Evolutionary conservation across 2,113 vertebrate species (phyloP).

Genomic region (Trematocara nigrifrons): DNA sequence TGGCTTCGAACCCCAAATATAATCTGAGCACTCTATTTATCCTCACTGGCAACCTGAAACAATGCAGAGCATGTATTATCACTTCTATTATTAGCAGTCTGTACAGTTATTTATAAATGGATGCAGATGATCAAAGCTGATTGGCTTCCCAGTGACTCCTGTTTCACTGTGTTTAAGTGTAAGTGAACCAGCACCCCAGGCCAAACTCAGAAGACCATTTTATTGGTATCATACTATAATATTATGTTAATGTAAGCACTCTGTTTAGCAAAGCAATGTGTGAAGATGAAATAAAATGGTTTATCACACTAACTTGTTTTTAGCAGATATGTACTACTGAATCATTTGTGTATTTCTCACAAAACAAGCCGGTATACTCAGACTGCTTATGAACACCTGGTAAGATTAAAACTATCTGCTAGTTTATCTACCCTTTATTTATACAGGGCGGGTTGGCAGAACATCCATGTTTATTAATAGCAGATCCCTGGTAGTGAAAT

Average conservation of each 20-base stretch:
- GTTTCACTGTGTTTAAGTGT: conserved; percentile 35
- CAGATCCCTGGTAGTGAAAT: not conserved
- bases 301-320: not conserved
- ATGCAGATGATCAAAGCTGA: conserved; percentile 57
- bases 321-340: not conserved
- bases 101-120: conserved; percentile 52
- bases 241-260: not conserved
- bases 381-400: not conserved
- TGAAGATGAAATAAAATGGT: not conserved
- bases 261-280: not conserved
- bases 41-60: conserved; percentile 51
- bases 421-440: not conserved
- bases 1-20: conserved; percentile 46
- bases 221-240: not conserved
- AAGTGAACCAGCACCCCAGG: not conserved
- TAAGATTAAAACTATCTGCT: not conserved
- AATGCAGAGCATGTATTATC: conserved; percentile 54
- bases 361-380: not conserved
- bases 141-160: conserved; percentile 24
- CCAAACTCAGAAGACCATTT: not conserved
- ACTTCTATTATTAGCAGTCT: conserved; percentile 57
- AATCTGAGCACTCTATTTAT: conserved; percentile 61
- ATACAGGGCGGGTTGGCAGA: not conserved
- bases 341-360: not conserved
- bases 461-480: not conserved